Evolutionary conservation across 2,113 vertebrate species (phyloP).

Genomic region (Cavia aperea): DNA sequence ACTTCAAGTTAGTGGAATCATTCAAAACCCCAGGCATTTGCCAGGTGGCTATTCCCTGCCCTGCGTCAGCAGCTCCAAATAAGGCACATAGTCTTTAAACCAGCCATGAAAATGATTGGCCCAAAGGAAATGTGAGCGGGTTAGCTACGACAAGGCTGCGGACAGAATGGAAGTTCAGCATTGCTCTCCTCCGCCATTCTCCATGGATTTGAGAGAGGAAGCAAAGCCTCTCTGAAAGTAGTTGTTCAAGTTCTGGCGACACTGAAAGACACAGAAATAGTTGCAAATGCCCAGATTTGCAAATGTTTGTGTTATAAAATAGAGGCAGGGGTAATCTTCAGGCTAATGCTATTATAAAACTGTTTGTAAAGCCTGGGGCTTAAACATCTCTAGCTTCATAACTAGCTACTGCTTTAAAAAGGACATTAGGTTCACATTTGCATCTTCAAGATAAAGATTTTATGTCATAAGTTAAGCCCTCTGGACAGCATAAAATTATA

Average conservation of each 20-base stretch:
- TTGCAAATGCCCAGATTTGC: conserved; percentile 40
- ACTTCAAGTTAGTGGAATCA: conserved; percentile 51
- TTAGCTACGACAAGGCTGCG: not conserved
- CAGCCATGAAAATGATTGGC: conserved; percentile 59
- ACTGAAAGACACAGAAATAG: conserved; percentile 30
- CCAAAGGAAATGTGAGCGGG: conserved; percentile 49
- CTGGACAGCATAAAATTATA: conserved; percentile 49
- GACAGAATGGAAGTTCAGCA: not conserved
- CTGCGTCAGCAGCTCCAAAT: conserved; percentile 67
- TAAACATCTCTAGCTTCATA: conserved; percentile 47
- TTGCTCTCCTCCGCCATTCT: not conserved
- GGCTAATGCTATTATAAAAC: conserved; percentile 58
- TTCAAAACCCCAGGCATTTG: conserved; percentile 65
- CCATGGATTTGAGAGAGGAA: not conserved
- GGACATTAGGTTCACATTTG: conserved; percentile 62
- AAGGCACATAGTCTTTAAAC: conserved; percentile 62
- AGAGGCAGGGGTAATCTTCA: conserved; percentile 53
- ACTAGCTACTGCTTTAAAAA: conserved; percentile 55
- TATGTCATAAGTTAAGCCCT: conserved; percentile 59
- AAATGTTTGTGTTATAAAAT: not conserved
- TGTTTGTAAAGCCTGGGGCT: conserved; percentile 55
- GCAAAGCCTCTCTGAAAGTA: conserved; percentile 26
- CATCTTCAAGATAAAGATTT: conserved; percentile 64
- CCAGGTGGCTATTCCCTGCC: conserved; percentile 66
- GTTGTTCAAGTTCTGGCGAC: not conserved